Evolutionary conservation across 2,113 vertebrate species (phyloP).

Genomic region (Anoplopoma fimbria): DNA sequence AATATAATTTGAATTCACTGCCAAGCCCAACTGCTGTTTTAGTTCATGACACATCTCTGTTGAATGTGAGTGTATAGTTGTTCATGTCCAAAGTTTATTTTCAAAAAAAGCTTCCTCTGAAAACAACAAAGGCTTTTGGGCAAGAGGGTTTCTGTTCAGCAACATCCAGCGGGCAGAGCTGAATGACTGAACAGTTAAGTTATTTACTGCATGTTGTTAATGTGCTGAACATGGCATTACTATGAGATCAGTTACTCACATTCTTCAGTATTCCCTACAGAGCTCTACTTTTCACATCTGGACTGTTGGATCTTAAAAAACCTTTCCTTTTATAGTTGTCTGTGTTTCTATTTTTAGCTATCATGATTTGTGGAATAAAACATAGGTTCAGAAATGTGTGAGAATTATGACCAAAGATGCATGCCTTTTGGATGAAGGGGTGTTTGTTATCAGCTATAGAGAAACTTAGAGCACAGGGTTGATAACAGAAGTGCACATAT

Average conservation of each 20-base stretch:
- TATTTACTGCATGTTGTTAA: slow-evolving; percentile 67
- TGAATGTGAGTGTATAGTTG: background rate
- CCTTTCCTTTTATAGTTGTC: slow-evolving; percentile 80
- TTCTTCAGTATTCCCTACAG: slow-evolving; percentile 76
- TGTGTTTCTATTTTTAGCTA: slow-evolving; percentile 69
- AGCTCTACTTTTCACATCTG: slow-evolving; percentile 69
- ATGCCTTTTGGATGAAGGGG: slow-evolving; percentile 62
- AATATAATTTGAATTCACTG: background rate
- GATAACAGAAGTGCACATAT: slow-evolving; percentile 8
- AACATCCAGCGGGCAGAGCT: background rate
- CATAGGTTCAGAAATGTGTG: slow-evolving; percentile 67
- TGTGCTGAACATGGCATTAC: slow-evolving; percentile 65
- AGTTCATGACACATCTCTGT: background rate
- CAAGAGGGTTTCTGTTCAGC: slow-evolving; percentile 4
- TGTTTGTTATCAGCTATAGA: slow-evolving; percentile 52
- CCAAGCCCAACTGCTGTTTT: background rate
- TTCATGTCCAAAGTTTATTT: background rate
- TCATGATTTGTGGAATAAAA: slow-evolving; percentile 55
- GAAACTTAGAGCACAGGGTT: slow-evolving; percentile 17
- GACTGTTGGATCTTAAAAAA: slow-evolving; percentile 55
- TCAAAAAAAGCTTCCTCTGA: slow-evolving; percentile 2
- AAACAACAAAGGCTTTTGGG: slow-evolving; percentile 36
- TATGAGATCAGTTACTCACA: slow-evolving; percentile 69
- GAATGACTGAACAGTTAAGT: slow-evolving; percentile 46
- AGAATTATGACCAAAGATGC: slow-evolving; percentile 66